Evolutionary conservation across 2,113 vertebrate genomes (phyloP).

Genomic region (Apodemus speciosus): DNA sequence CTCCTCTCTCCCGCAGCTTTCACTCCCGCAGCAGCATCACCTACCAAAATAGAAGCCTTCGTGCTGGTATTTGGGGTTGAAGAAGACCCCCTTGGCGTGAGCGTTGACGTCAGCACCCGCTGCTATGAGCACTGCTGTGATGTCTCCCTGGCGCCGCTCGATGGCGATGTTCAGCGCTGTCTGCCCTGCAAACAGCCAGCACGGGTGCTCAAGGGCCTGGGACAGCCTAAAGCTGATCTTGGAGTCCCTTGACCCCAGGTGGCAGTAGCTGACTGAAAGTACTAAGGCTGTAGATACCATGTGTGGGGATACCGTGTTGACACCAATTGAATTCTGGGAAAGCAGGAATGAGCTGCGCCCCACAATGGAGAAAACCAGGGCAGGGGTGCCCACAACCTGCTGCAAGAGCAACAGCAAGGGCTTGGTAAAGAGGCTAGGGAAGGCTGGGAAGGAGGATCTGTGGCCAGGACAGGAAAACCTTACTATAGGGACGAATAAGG

Average conservation of each 20-base stretch:
- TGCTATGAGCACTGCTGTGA: slow-evolving; percentile 85
- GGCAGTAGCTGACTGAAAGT: not conserved
- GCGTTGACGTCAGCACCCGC: slow-evolving; percentile 88
- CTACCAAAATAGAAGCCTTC: slow-evolving; percentile 91
- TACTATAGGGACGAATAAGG: not conserved
- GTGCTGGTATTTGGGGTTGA: slow-evolving; percentile 88
- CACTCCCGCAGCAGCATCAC: not conserved
- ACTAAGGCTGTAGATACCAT: not conserved
- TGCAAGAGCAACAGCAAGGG: not conserved
- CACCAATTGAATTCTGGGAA: not conserved
- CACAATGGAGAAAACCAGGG: not conserved
- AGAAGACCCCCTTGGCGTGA: slow-evolving; percentile 87
- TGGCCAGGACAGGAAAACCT: not conserved
- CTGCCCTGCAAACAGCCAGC: slow-evolving; percentile 80
- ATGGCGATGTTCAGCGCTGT: slow-evolving; percentile 89
- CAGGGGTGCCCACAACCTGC: not conserved
- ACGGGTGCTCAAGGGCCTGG: rapidly evolving
- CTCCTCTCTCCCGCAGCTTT: not conserved
- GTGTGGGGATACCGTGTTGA: not conserved
- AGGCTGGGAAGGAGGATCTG: not conserved
- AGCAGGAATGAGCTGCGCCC: not conserved
- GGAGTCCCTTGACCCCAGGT: not conserved
- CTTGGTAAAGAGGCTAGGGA: not conserved
- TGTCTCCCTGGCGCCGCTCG: slow-evolving; percentile 87
- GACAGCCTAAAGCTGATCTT: not conserved